Evolutionary conservation across 2,113 vertebrate genomes (phyloP).

Genomic region (Spizaetus ornatus): DNA sequence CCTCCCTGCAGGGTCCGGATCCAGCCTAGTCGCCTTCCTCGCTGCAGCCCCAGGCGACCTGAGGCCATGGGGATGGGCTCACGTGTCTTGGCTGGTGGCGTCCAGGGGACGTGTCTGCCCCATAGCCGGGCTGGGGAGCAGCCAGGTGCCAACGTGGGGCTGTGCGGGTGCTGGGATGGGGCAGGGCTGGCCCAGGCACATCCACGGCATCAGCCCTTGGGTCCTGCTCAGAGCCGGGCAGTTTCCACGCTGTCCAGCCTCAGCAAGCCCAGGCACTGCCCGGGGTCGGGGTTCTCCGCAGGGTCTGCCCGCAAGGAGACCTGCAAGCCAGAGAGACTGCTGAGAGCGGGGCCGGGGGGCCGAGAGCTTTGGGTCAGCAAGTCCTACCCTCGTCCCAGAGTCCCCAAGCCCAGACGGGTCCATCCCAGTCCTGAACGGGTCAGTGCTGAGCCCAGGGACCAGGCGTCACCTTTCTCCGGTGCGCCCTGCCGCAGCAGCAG

Average conservation of each 20-base stretch:
- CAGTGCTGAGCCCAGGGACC: not conserved
- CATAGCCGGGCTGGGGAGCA: fast-evolving
- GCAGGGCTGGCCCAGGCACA: not conserved
- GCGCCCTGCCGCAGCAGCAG: slow-evolving; percentile 54
- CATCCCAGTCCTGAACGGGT: not conserved
- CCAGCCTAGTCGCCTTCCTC: fast-evolving
- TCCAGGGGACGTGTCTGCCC: fast-evolving
- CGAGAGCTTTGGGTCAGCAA: fast-evolving
- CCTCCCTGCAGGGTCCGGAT: not conserved
- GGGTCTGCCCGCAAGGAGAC: slow-evolving; percentile 4
- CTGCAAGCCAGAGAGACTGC: not conserved
- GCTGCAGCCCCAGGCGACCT: fast-evolving
- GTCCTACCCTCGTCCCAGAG: fast-evolving
- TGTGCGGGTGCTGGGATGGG: not conserved
- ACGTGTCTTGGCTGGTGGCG: fast-evolving
- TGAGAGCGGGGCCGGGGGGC: fast-evolving
- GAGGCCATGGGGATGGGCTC: not conserved
- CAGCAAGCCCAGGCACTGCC: slow-evolving; percentile 42
- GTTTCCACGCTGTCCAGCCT: not conserved
- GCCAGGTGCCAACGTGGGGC: fast-evolving
- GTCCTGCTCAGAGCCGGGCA: slow-evolving; percentile 17
- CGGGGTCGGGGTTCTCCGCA: fast-evolving
- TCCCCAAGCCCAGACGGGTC: not conserved
- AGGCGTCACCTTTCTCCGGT: slow-evolving; percentile 40
- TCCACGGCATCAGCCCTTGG: not conserved